Evolutionary conservation across 2,888 invertebrate genomes (phyloP), one percentile per base, ranked within the genome.

Genomic region (Eledona agricola): DNA sequence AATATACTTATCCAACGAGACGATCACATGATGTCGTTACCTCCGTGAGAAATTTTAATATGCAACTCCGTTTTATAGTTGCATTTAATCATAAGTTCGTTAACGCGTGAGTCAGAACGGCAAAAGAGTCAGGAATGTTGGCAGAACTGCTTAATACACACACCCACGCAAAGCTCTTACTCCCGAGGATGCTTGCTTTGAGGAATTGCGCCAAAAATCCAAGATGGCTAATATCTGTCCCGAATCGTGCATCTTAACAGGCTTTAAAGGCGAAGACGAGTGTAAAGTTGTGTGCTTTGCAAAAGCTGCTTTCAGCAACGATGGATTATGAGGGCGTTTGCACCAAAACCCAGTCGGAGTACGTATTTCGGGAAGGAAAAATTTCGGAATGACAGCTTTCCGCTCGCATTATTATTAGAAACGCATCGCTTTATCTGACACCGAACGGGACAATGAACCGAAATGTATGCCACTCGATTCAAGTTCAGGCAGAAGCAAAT

Each of bases 391-490:
- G n/a, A n/a, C n/a, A n/a, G n/a, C n/a, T n/a, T n/a, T n/a, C n/a
- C n/a, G n/a, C n/a, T n/a, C n/a, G n/a, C n/a, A n/a, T n/a, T 38
- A 38, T 40, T 40, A 40, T 40, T 40, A 40, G 28, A 40, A 40
- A 28, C 19, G 19, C 26, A 40, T 17, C 40, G 26, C 26, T 19
- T 28, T 12, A 40, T 40, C 12, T 19, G 31, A 29, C 29, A 20
- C 12, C 10, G 29, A 43, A 40, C 19, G 31, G 58, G 34, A 50
- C 54, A 55, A 53, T 55, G 59, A 59, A 59, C 58, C 57, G 55
- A 50, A 37, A 51, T 51, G 53, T 59, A 35, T 59, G 56, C 55
- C 57, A 57, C 43, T 42, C 40, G 51, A 26, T 40, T 29, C 54
- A 57, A 47, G 51, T 54, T 51, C 37, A 52, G 5, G 31, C 16